Base-by-base conservation (phyloP, 2,888 invertebrate species). In the Drosophila anomelani region DNA sequence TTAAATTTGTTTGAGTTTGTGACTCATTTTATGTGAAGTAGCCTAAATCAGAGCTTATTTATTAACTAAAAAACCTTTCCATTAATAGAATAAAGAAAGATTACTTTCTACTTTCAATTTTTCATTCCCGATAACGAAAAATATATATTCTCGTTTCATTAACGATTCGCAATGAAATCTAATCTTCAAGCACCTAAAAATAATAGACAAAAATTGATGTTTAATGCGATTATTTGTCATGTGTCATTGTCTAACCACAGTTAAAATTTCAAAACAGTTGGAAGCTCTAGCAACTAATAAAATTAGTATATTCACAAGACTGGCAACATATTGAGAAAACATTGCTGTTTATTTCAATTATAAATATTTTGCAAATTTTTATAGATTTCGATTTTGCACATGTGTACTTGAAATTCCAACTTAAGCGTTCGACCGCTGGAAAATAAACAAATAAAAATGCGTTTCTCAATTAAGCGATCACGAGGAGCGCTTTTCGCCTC, bases 371-470 rank as follows among this genome's bases (percentile, higher is more conserved):
- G n/a, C n/a, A 23, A 23, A 36, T 23, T 9, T 36, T 10, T 36
- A 10, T 53, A 15, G 20, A 53, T 53, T 36, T 53, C 15, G 20
- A 20, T 53, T 36, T 36, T 36, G 20, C 20, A 54, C 53, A 54
- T 38, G 20, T 54, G 36, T 54, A 23, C 53, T 54, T 38, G 36
- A 38, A 54, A 54, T 36, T 54, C 36, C 36, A 23, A 36, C 23
- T 54, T 36, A 54, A 23, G 34, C 34, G 34, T 20, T 51, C 51
- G 51, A 51, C 32, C 51, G 34, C 51, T 53, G 53, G 20, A 53
- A 7, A 23, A 34, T 36, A 53, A 53, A 36, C 53, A 34, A 53
- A 34, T 9, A 10, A 20, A 47, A 51, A 34, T 53, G 17, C 32
- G 53, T 34, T 60, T 32, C n/a, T 32, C 9, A 41, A 59, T 41